Percentiles rank a stretch among this genome's conserved stretches.
Conservation (phyloP, 2,888 invertebrate species). For the Lasioglossum pauxillum region DNA sequence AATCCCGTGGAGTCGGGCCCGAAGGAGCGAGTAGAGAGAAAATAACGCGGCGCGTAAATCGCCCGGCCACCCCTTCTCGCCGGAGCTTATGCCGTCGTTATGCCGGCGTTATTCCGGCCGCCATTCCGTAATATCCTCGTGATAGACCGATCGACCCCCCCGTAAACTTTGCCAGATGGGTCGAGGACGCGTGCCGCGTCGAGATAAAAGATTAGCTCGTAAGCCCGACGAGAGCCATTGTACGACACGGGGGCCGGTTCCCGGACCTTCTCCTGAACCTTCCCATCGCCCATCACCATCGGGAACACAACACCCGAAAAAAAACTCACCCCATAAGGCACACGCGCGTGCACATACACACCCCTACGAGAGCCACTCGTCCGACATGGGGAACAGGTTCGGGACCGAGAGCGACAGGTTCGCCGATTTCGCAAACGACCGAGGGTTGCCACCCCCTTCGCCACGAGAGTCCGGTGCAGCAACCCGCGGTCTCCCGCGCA, state of each 20-base stretch:
- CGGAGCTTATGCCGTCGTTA: conserved; percentile 48
- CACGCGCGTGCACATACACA: not conserved
- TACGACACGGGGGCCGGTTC: conserved; percentile 59
- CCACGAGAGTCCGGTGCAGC: not conserved
- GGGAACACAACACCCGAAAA: not conserved
- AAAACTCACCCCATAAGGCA: not conserved
- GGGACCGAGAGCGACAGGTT: conserved; percentile 64
- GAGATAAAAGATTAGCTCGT: conserved; percentile 81
- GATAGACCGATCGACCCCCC: conserved; percentile 82
- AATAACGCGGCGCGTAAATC: conserved; percentile 57
- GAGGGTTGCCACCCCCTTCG: conserved; percentile 38
- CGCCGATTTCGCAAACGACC: conserved; percentile 43
- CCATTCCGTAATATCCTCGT: conserved; percentile 61
- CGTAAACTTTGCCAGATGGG: conserved; percentile 80
- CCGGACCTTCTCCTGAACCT: conserved; percentile 14
- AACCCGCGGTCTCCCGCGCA: conserved; percentile 3
- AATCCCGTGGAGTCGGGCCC: conserved; percentile 22
- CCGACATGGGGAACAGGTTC: not conserved
- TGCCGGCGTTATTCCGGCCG: conserved; percentile 48
- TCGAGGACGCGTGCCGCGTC: conserved; percentile 81
- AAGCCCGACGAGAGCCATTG: conserved; percentile 75
- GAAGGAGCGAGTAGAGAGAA: conserved; percentile 20
- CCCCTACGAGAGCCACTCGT: not conserved
- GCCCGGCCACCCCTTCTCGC: conserved; percentile 29
- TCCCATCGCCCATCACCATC: conserved; percentile 24